Percentiles rank a stretch among this genome's conserved stretches.
Conservation (phyloP, 2,797 vertebrate genomes). For the Myotis myotis region DNA sequence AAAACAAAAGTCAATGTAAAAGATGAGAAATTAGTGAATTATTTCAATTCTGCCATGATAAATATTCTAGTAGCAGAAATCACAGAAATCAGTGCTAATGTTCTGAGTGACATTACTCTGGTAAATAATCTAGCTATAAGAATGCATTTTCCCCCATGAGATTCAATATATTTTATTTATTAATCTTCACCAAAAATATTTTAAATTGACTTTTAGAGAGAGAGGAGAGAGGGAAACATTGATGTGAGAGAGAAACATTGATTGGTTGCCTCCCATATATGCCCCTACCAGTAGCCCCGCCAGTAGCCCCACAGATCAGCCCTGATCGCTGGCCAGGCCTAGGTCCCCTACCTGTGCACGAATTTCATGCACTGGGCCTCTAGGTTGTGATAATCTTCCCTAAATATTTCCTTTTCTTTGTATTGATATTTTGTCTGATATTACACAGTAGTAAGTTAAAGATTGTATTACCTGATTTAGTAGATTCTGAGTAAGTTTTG, state of each 20-base stretch:
- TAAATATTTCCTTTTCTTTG: not conserved
- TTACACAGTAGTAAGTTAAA: not conserved
- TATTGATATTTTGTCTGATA: not conserved
- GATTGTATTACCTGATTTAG: not conserved
- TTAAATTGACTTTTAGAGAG: too few species aligned
- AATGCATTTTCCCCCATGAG: not conserved
- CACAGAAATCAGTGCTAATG: not conserved
- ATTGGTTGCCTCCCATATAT: too few species aligned
- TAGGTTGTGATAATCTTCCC: not conserved
- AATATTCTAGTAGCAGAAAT: not conserved
- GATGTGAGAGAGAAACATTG: too few species aligned
- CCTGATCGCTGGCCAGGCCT: too few species aligned
- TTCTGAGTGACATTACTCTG: not conserved
- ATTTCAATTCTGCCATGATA: not conserved
- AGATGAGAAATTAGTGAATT: not conserved
- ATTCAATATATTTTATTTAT: slow-evolving; percentile 2
- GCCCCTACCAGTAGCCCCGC: too few species aligned
- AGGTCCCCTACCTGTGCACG: too few species aligned
- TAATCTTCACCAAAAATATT: too few species aligned
- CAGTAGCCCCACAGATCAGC: too few species aligned
- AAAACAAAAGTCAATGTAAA: not conserved
- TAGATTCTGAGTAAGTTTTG: not conserved
- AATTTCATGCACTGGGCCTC: too few species aligned
- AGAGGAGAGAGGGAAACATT: too few species aligned
- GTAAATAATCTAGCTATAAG: not conserved